These are phyloP conservation scores for Semaprochilodus insignis DNA, from an alignment of 2,797 vertebrate species.

Conservation along the genomic window DNA sequence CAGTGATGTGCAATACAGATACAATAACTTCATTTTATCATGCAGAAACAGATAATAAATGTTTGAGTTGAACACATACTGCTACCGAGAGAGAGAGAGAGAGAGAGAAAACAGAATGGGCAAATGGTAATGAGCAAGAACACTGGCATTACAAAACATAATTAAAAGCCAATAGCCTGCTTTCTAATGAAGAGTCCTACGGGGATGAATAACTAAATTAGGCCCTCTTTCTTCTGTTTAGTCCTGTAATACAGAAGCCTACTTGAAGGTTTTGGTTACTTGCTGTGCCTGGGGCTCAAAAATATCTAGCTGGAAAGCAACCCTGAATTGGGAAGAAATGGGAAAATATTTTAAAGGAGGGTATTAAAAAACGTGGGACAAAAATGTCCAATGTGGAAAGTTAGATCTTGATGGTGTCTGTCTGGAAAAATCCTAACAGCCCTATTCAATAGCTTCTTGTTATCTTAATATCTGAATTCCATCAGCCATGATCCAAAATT, in stretches of 20 bases:
- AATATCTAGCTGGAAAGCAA: neutral
- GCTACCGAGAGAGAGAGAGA: slow-evolving; percentile 6
- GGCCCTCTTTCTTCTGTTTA: slow-evolving; percentile 27
- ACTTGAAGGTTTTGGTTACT: slow-evolving; percentile 23
- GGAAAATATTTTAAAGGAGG: slow-evolving; percentile 6
- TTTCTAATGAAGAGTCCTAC: slow-evolving; percentile 49
- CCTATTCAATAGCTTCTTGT: neutral
- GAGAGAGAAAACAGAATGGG: slow-evolving; percentile 6
- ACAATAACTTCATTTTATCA: slow-evolving; percentile 47
- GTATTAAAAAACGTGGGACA: slow-evolving; percentile 8
- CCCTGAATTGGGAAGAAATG: slow-evolving; percentile 1
- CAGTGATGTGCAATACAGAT: slow-evolving; percentile 20
- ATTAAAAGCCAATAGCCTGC: slow-evolving; percentile 51
- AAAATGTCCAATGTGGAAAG: slow-evolving; percentile 33
- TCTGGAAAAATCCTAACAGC: slow-evolving; percentile 4
- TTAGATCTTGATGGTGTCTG: slow-evolving; percentile 24
- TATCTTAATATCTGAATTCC: slow-evolving; percentile 19
- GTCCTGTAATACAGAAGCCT: slow-evolving; percentile 36
- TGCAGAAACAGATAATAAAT: slow-evolving; percentile 24
- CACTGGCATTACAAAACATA: slow-evolving; percentile 43
- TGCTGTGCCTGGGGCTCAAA: neutral
- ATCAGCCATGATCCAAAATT: slow-evolving; percentile 5
- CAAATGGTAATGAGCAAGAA: slow-evolving; percentile 44
- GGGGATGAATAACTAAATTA: slow-evolving; percentile 53
- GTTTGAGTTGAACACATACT: slow-evolving; percentile 19